Conservation (phyloP, 2,113 vertebrate genomes). For the Tursiops truncatus region DNA sequence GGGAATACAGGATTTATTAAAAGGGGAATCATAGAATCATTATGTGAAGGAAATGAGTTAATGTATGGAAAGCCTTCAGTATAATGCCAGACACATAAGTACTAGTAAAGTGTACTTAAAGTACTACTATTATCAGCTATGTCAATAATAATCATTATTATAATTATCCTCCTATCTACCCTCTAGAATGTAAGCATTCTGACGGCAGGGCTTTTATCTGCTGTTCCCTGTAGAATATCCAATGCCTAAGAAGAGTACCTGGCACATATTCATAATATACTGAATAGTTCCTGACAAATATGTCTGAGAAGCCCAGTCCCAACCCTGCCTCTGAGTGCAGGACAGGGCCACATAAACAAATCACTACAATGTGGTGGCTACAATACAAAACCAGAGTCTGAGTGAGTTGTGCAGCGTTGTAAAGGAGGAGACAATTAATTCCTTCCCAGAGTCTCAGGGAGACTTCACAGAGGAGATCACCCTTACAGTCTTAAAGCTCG, state of each 20-base stretch:
- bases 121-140: background rate
- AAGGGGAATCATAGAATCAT: background rate
- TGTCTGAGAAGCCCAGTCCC: background rate
- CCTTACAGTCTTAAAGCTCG: background rate
- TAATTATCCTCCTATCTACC: background rate
- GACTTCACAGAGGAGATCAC: constrained; percentile 11
- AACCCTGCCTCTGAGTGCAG: background rate
- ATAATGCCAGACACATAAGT: background rate
- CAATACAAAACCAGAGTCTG: background rate
- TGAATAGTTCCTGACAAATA: background rate
- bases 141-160: too few species aligned
- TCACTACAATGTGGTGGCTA: background rate
- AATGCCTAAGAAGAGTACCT: background rate
- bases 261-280: background rate
- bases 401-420: background rate
- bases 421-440: constrained; percentile 14
- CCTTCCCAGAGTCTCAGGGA: constrained; percentile 21
- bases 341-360: background rate
- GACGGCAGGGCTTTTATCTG: background rate
- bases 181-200: background rate
- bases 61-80: background rate
- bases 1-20: background rate
- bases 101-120: background rate
- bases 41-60: background rate
- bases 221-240: background rate